Evolutionary conservation across 2,797 vertebrate species (phyloP), one percentile per base, ranked within the genome.

Genomic region (Microctenopoma steveboyesi): DNA sequence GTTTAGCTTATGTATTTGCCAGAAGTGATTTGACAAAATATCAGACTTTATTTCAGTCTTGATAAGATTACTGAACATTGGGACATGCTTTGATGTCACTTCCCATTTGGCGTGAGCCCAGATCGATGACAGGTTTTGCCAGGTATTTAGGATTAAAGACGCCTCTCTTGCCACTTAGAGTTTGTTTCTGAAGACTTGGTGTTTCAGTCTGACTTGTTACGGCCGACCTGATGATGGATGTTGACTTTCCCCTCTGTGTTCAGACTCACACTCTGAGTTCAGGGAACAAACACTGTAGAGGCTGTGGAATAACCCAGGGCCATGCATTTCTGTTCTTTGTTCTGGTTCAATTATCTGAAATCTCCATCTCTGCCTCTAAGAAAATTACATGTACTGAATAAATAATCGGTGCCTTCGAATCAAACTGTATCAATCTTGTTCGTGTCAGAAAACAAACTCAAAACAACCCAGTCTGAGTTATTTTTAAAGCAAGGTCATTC

Each of bases 301-400:
- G 16, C 51, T 47, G 42, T 4, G 14, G 16, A 18, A 52, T 67
- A 42, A 27, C n/a, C 16, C 22, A 18, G 8, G 39, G n/a, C 18
- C 48, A 15, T 54, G 57, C 30, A 30, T 7, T 58, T 67, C 25
- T 50, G 14, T 33, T 67, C 52, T 61, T 66, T 76, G 58, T 49
- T 15, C 22, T 37, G 52, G 35, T 75, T 68, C 43, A 55, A 51
- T 81, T 65, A 76, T 80, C 45, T 56, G 64, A 77, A 79, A 75
- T 37, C 8, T 60, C 54, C 39, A 46, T 63, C 59, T 39, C 49
- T 1, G 8, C 60, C 46, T 64, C 18, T 1, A 35, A 66, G 52
- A 82, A 78, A 88, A 86, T 74, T 37, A 62, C 53, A 71, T 59
- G 75, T 56, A 7, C 46, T 78, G 68, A 89, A 89, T 85, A 83